Evolutionary conservation across 2,113 vertebrate species (phyloP).

Genomic region (Silurus glanis): DNA sequence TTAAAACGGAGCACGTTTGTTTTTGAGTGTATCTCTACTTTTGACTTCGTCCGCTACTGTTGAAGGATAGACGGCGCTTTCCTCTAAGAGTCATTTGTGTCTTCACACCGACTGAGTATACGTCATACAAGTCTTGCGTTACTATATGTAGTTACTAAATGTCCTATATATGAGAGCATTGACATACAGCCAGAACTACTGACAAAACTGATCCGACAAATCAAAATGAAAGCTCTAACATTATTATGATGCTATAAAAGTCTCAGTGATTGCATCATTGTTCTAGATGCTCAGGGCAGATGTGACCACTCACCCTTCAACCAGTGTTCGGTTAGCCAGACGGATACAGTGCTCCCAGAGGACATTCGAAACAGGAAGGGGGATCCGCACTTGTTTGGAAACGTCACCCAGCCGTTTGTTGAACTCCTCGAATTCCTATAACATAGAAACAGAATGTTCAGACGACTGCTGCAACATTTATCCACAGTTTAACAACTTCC

Average conservation of each 20-base stretch:
- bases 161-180: neutral
- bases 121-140: neutral
- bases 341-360: conserved; percentile 99
- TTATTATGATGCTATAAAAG: neutral
- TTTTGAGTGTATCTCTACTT: too few relatives aligned
- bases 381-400: conserved; percentile 91
- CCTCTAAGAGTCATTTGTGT: too few relatives aligned
- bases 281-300: neutral
- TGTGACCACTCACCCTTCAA: conserved; percentile 85
- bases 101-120: neutral
- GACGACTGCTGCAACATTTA: conserved; percentile 7
- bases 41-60: too few relatives aligned
- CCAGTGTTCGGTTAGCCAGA: conserved; percentile 93
- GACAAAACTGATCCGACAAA: neutral
- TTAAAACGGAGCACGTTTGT: too few relatives aligned
- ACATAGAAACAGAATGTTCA: conserved; percentile 36
- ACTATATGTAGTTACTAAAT: too few relatives aligned
- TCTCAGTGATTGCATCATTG: neutral
- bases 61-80: too few relatives aligned
- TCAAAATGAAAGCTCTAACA: neutral
- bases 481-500: neutral
- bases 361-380: conserved; percentile 92
- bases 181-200: neutral
- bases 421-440: conserved; percentile 94
- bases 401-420: conserved; percentile 86